These are phyloP conservation scores for Bolinopsis microptera DNA, from an alignment of 37 sponge, comb jelly and placozoan genomes.

Conservation along the genomic window DNA sequence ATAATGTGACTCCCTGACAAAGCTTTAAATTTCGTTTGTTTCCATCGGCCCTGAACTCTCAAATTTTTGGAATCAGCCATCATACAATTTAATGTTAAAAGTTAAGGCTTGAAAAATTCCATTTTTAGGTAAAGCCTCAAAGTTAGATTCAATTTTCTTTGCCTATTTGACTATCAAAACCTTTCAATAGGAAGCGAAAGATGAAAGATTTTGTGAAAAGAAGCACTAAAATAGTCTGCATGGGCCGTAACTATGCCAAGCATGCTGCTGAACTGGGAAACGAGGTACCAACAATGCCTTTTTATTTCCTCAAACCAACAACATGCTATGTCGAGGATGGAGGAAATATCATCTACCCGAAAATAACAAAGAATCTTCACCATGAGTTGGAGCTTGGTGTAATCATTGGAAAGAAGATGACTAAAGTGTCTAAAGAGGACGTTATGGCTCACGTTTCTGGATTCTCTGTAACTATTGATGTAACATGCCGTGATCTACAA, in stretches of 20 bases:
- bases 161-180: no score
- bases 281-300: slow-evolving; percentile 81
- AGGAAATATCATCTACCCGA: slow-evolving; percentile 71
- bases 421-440: slow-evolving; percentile 74
- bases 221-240: slow-evolving; percentile 92
- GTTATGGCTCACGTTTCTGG: slow-evolving; percentile 84
- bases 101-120: no score
- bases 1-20: no score
- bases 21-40: no score
- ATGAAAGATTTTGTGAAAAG: slow-evolving; percentile 78
- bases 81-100: no score
- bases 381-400: slow-evolving; percentile 94
- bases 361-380: slow-evolving; percentile 71
- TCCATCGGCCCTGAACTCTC: no score
- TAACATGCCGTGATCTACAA: slow-evolving; percentile 89
- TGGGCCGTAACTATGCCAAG: slow-evolving; percentile 91
- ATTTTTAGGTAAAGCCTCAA: no score
- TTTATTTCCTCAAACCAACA: slow-evolving; percentile 94
- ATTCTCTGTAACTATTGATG: slow-evolving; percentile 90
- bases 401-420: slow-evolving; percentile 82
- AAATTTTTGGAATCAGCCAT: no score
- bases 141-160: no score
- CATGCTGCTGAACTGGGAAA: slow-evolving; percentile 97
- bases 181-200: no score
- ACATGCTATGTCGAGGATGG: slow-evolving; percentile 87